Conservation (phyloP, 2,113 vertebrate species). For the Mixornis gularis region DNA sequence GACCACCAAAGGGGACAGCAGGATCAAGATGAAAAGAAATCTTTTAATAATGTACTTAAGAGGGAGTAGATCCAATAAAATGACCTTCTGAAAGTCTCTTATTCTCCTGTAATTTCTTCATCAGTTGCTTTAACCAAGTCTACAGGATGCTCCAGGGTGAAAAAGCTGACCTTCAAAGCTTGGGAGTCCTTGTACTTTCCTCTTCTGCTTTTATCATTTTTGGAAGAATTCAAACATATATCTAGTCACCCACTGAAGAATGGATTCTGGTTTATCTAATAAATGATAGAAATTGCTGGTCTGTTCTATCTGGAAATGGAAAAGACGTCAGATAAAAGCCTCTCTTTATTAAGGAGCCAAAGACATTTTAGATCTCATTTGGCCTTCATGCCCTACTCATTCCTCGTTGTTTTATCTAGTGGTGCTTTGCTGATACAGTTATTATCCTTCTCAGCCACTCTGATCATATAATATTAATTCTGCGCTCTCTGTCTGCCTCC, state of each 20-base stretch:
- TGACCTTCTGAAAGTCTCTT: background rate
- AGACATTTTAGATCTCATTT: slow-evolving; percentile 42
- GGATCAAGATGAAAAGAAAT: background rate
- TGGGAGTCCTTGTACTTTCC: background rate
- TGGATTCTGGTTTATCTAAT: slow-evolving; percentile 47
- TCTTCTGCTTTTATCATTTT: slow-evolving; percentile 1
- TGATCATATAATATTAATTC: slow-evolving; percentile 30
- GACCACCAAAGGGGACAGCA: background rate
- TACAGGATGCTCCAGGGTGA: background rate
- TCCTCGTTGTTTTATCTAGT: background rate
- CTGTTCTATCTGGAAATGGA: slow-evolving; percentile 44
- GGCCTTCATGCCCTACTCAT: slow-evolving; percentile 16
- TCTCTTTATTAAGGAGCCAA: slow-evolving; percentile 21
- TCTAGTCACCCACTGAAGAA: slow-evolving; percentile 30
- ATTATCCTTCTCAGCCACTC: slow-evolving; percentile 26
- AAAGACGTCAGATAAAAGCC: slow-evolving; percentile 50
- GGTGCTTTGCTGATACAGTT: slow-evolving; percentile 26
- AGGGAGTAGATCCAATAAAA: background rate
- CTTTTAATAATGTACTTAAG: background rate
- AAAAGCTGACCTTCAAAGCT: background rate
- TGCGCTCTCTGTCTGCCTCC: background rate
- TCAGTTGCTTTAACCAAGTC: background rate
- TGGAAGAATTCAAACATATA: slow-evolving; percentile 11
- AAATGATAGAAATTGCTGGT: slow-evolving; percentile 38
- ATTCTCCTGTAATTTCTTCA: background rate